A percentile compares a stretch with the other conserved stretches of the same genome.
Conservation (phyloP, 2,797 vertebrate genomes). For the Sebastes cheni region DNA sequence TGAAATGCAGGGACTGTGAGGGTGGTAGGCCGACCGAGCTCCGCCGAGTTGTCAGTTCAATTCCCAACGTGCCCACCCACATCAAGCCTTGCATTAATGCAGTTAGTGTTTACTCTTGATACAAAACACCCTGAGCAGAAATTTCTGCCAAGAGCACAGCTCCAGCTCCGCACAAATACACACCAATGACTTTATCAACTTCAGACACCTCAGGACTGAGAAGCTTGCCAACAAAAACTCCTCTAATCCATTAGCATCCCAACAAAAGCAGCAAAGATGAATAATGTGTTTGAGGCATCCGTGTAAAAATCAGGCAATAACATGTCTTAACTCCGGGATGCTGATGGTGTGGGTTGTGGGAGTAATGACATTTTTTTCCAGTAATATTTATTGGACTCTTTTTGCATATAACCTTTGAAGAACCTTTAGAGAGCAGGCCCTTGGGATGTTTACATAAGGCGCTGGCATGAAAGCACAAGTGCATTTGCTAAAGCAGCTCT, state of each 20-base stretch:
- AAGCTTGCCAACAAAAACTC: conserved; percentile 43
- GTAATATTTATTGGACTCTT: conserved; percentile 10
- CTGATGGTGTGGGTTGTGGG: conserved; percentile 12
- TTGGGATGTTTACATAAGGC: conserved; percentile 43
- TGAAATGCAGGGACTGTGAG: conserved; percentile 26
- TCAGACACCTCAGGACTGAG: conserved; percentile 47
- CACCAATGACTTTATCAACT: conserved; percentile 59
- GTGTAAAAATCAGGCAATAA: not conserved
- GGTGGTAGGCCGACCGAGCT: conserved; percentile 27
- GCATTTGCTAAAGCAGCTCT: not conserved
- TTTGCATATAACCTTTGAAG: conserved; percentile 66
- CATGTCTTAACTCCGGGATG: conserved; percentile 1
- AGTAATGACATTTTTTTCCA: not conserved
- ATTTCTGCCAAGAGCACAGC: conserved; percentile 36
- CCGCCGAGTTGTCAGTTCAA: conserved; percentile 53
- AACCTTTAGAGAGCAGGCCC: conserved; percentile 55
- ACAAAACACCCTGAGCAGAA: conserved; percentile 43
- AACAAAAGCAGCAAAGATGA: conserved; percentile 40
- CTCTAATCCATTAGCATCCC: conserved; percentile 54
- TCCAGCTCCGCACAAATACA: conserved; percentile 20
- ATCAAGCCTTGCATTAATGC: conserved; percentile 48
- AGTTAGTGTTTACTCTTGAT: conserved; percentile 49
- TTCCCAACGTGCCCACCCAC: conserved; percentile 59
- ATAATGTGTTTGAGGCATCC: conserved; percentile 23
- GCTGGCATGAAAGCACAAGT: conserved; percentile 21